These are phyloP conservation scores for Nysson spinosus DNA, from an alignment of 2,888 invertebrate genomes.

Conservation along the genomic window DNA sequence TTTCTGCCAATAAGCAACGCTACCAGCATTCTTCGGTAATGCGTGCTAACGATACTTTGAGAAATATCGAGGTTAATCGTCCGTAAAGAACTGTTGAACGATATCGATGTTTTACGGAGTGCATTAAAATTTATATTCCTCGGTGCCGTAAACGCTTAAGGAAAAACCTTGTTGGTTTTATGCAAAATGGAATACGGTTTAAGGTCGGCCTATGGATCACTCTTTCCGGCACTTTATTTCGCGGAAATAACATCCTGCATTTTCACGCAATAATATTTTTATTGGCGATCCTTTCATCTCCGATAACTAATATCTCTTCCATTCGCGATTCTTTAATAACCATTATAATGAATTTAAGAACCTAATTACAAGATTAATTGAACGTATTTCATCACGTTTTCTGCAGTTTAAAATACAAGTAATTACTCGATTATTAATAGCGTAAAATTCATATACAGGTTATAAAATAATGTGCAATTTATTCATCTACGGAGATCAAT, in stretches of 20 bases:
- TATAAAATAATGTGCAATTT: too few relatives aligned
- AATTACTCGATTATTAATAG: too few relatives aligned
- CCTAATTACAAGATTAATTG: too few relatives aligned
- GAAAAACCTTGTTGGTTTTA: constrained; percentile 30
- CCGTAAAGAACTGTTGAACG: neutral
- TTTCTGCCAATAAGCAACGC: neutral
- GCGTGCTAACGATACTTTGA: neutral
- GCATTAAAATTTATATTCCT: constrained; percentile 8
- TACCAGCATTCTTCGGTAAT: neutral
- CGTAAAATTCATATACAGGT: too few relatives aligned
- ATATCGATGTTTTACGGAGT: neutral
- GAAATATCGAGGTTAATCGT: neutral
- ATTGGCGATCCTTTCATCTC: neutral
- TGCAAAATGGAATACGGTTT: constrained; percentile 5
- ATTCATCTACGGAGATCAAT: too few relatives aligned
- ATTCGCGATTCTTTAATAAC: too few relatives aligned
- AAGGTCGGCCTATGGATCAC: constrained; percentile 16
- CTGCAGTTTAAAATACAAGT: too few relatives aligned
- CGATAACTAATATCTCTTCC: neutral
- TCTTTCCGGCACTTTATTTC: constrained; percentile 5
- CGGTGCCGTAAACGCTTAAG: constrained; percentile 13
- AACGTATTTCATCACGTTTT: too few relatives aligned
- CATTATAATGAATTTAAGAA: too few relatives aligned
- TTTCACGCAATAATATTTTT: neutral
- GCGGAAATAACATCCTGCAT: constrained; percentile 1